These are phyloP conservation scores for Lamellibrachia luymesi DNA, from an alignment of 1,140 invertebrate genomes.

Conservation along the genomic window DNA sequence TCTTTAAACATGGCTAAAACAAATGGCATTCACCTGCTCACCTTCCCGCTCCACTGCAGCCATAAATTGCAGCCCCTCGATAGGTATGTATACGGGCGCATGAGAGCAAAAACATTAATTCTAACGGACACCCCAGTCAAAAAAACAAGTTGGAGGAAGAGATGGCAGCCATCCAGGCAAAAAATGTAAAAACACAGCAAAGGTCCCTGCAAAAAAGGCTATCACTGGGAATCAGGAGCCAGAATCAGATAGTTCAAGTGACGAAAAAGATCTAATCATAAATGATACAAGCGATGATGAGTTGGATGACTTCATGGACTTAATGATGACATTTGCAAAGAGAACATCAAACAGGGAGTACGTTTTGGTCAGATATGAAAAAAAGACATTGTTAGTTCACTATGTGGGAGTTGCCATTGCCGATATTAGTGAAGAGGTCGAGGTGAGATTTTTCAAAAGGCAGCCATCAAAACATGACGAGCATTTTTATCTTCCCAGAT, in stretches of 20 bases:
- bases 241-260: slow-evolving; percentile 7
- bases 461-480: background rate
- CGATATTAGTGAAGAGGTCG: background rate
- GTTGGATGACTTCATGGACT: slow-evolving; percentile 15
- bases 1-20: background rate
- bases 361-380: slow-evolving; percentile 6
- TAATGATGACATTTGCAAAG: slow-evolving; percentile 10
- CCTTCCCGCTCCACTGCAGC: too few species aligned
- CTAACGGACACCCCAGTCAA: background rate
- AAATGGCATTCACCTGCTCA: background rate
- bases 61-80: too few species aligned
- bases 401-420: background rate
- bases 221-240: background rate
- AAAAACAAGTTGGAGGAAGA: background rate
- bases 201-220: slow-evolving; percentile 13
- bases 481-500: too few species aligned
- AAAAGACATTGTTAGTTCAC: background rate
- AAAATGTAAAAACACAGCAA: background rate
- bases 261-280: background rate
- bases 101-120: slow-evolving; percentile 2
- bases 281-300: background rate
- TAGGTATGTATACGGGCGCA: background rate
- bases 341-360: background rate
- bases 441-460: background rate
- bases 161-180: slow-evolving; percentile 10